A percentile compares a stretch with the other conserved stretches of the same genome.
phyloP scores from a whole-genome alignment of 2,113 vertebrate genomes.

The Percina caprodes region DNA sequence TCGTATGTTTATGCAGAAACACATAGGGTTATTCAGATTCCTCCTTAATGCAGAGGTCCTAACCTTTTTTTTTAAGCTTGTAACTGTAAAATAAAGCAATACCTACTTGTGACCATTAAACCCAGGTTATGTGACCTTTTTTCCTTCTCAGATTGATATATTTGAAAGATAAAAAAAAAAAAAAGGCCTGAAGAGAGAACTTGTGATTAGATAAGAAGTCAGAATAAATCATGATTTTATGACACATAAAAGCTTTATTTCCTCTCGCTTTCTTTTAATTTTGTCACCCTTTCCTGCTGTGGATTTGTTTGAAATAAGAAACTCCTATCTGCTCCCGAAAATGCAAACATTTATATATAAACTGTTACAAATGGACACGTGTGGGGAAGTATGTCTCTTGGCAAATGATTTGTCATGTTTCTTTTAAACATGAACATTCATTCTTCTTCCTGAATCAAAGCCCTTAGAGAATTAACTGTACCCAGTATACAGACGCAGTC shows the following conservation, averaged over 20 bases:
- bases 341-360: background rate
- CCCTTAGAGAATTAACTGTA: background rate
- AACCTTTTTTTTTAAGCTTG: background rate
- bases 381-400: background rate
- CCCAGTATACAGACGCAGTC: slow-evolving; percentile 5
- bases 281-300: too few species aligned
- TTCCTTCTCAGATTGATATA: background rate
- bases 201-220: too few species aligned
- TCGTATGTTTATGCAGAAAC: background rate
- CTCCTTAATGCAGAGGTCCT: background rate
- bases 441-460: slow-evolving; percentile 11
- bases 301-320: background rate
- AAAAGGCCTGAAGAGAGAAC: too few species aligned
- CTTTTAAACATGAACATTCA: background rate
- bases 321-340: background rate
- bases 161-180: background rate
- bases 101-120: background rate
- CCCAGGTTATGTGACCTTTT: background rate
- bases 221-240: too few species aligned
- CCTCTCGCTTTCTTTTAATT: background rate
- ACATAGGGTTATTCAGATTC: background rate
- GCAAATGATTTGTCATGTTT: background rate
- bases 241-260: background rate
- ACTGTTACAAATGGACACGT: background rate
- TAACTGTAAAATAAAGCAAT: background rate